These are phyloP conservation scores for Sinocyclocheilus anshuiensis DNA, from an alignment of 2,113 vertebrate species.

Conservation along the genomic window DNA sequence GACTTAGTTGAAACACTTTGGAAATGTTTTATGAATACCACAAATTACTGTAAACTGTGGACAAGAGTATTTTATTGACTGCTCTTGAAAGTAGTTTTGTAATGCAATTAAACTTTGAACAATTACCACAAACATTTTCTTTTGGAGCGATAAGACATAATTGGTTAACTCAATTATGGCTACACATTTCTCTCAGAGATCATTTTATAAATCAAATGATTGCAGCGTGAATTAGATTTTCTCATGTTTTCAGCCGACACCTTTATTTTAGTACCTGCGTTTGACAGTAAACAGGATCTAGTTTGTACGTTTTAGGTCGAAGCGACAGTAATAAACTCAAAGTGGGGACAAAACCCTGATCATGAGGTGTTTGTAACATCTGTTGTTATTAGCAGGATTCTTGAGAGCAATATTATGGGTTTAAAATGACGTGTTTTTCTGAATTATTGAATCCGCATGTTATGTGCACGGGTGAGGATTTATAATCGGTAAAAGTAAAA, in stretches of 20 bases:
- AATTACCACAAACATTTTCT: neutral
- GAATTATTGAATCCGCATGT: no score
- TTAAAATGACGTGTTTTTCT: no score
- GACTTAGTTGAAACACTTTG: neutral
- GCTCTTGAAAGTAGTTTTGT: slow-evolving; percentile 29
- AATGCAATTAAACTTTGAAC: slow-evolving; percentile 22
- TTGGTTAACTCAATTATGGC: neutral
- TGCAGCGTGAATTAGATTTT: neutral
- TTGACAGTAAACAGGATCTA: slow-evolving; percentile 19
- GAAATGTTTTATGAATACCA: neutral
- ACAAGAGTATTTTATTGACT: slow-evolving; percentile 24
- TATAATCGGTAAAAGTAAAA: no score
- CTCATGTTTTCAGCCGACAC: neutral
- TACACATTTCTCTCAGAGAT: neutral
- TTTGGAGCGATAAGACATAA: neutral
- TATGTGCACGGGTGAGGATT: no score
- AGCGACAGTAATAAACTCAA: neutral
- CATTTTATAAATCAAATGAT: slow-evolving; percentile 16
- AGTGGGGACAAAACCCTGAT: neutral
- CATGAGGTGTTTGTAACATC: neutral
- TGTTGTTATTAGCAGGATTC: neutral
- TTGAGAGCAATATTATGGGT: no score
- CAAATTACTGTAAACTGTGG: slow-evolving; percentile 5
- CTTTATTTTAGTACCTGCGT: neutral
- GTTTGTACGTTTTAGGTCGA: neutral